A percentile compares a stretch with the other conserved stretches of the same genome.
Conservation (phyloP, 2,113 vertebrate genomes). For the Hirundichthys speculiger region DNA sequence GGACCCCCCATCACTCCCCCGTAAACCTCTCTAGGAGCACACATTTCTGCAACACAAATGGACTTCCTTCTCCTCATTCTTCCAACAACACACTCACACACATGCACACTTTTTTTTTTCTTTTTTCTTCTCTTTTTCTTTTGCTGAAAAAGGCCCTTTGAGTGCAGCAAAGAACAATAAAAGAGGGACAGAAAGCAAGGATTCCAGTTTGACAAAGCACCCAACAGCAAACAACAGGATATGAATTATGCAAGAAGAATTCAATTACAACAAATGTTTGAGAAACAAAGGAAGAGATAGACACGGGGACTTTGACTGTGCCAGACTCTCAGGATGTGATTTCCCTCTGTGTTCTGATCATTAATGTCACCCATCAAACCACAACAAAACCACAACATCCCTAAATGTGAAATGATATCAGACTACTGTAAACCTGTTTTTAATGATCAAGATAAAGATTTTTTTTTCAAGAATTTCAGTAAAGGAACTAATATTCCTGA, state of each 20-base stretch:
- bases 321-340: slow-evolving; percentile 72
- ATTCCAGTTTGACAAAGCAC: slow-evolving; percentile 65
- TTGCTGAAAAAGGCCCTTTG: slow-evolving; percentile 66
- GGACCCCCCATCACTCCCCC: slow-evolving; percentile 54
- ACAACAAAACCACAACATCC: no score
- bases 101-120: slow-evolving; percentile 13
- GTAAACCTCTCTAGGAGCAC: slow-evolving; percentile 63
- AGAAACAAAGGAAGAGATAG: slow-evolving; percentile 74
- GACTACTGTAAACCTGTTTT: no score
- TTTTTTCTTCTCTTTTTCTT: no score
- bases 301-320: slow-evolving; percentile 57
- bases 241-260: slow-evolving; percentile 82
- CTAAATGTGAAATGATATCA: slow-evolving; percentile 3
- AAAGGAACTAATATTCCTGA: no score
- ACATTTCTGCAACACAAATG: slow-evolving; percentile 73
- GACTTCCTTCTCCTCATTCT: slow-evolving; percentile 78
- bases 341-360: slow-evolving; percentile 51
- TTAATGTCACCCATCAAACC: slow-evolving; percentile 52
- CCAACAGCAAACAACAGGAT: slow-evolving; percentile 80
- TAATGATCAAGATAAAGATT: no score
- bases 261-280: slow-evolving; percentile 75
- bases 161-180: slow-evolving; percentile 80
- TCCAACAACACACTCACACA: slow-evolving; percentile 51
- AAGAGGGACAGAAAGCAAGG: slow-evolving; percentile 69
- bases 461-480: no score